These are phyloP conservation scores for Eupithecia inturbata DNA, from an alignment of 2,888 invertebrate genomes.

Conservation along the genomic window DNA sequence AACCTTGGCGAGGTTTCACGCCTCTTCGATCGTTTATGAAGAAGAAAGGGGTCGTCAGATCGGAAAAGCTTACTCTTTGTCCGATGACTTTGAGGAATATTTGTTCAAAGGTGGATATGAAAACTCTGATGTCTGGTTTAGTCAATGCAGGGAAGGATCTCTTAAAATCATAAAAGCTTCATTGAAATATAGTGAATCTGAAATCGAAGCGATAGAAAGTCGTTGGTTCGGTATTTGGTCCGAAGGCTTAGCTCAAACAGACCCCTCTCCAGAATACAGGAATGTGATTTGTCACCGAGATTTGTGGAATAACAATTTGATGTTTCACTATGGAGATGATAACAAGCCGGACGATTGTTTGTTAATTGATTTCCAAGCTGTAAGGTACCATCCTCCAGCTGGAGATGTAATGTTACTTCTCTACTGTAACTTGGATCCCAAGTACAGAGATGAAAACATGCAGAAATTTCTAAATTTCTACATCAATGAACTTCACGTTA, in stretches of 20 bases:
- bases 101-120: conserved; percentile 63
- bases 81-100: conserved; percentile 59
- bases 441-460: conserved; percentile 79
- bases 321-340: conserved; percentile 76
- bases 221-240: conserved; percentile 66
- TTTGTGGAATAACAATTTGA: conserved; percentile 86
- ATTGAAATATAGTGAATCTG: conserved; percentile 60
- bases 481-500: conserved; percentile 73
- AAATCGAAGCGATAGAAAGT: conserved; percentile 56
- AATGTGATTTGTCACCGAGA: conserved; percentile 86
- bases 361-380: conserved; percentile 88
- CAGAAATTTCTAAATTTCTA: conserved; percentile 82
- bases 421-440: conserved; percentile 79
- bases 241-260: conserved; percentile 57
- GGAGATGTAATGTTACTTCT: conserved; percentile 85
- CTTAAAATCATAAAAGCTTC: conserved; percentile 63
- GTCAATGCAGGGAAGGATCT: conserved; percentile 69
- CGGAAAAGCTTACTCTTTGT: conserved; percentile 55
- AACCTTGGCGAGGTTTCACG: conserved; percentile 79
- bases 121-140: conserved; percentile 62
- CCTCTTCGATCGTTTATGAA: conserved; percentile 81
- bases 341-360: conserved; percentile 81
- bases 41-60: conserved; percentile 65
- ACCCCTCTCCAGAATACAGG: conserved; percentile 62
- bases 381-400: conserved; percentile 86